Conservation (phyloP, 1,140 invertebrate genomes). For the Planococcus citri region DNA sequence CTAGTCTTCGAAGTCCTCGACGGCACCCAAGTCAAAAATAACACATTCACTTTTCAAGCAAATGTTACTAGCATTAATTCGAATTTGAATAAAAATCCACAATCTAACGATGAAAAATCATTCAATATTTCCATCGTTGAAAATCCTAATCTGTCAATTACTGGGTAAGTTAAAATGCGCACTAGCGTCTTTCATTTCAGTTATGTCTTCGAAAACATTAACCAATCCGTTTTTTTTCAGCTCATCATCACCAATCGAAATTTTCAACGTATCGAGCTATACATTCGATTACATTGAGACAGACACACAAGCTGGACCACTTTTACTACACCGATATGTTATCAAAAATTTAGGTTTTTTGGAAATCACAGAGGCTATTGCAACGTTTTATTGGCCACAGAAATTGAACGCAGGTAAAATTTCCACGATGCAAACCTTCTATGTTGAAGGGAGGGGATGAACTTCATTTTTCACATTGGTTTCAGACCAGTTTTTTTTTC, state of each 20-base stretch:
- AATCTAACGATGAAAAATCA: too few species aligned
- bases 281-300: slow-evolving; percentile 48
- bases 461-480: too few species aligned
- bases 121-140: too few species aligned
- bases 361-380: slow-evolving; percentile 60
- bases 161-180: background rate
- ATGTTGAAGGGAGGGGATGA: too few species aligned
- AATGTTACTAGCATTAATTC: too few species aligned
- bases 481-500: too few species aligned
- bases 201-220: too few species aligned
- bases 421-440: slow-evolving; percentile 10
- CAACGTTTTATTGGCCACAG: slow-evolving; percentile 71
- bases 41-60: too few species aligned
- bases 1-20: too few species aligned
- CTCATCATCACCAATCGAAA: slow-evolving; percentile 42
- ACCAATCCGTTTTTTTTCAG: slow-evolving; percentile 46
- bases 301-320: slow-evolving; percentile 68
- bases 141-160: too few species aligned
- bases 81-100: too few species aligned
- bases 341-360: slow-evolving; percentile 74
- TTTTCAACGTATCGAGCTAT: slow-evolving; percentile 73
- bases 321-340: slow-evolving; percentile 71
- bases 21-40: too few species aligned
- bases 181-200: slow-evolving; percentile 28
- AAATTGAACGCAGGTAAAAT: slow-evolving; percentile 49